A percentile compares a stretch with the other conserved stretches of the same genome.
These are phyloP conservation scores for Drosophila persimilis DNA, from an alignment of 1,140 invertebrate genomes.

Conservation along the genomic window DNA sequence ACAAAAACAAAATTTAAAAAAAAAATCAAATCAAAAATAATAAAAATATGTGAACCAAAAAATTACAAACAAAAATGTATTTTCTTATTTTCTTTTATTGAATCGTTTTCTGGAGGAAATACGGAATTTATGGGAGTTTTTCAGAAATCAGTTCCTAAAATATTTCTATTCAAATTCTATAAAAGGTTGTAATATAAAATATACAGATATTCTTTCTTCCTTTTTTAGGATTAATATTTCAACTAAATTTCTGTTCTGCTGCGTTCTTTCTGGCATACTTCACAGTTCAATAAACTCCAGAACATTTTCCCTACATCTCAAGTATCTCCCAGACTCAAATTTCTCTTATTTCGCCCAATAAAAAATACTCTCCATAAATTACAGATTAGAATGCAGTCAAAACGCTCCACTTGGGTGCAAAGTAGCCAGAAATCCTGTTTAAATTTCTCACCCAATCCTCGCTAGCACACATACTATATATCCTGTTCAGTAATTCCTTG, in stretches of 20 bases:
- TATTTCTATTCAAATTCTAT: no score
- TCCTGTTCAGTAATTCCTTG: slow-evolving; percentile 47
- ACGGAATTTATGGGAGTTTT: no score
- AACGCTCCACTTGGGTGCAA: slow-evolving; percentile 24
- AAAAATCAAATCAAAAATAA: slow-evolving; percentile 60
- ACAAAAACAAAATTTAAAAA: slow-evolving; percentile 24
- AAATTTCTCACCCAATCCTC: slow-evolving; percentile 24
- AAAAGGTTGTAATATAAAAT: neutral
- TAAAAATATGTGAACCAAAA: slow-evolving; percentile 74
- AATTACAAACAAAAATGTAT: neutral
- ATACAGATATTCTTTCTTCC: no score
- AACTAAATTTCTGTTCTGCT: neutral
- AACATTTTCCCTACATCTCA: slow-evolving; percentile 22
- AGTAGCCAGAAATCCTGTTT: slow-evolving; percentile 59
- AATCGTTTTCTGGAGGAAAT: no score
- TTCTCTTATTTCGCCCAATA: slow-evolving; percentile 19
- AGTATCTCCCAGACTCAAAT: slow-evolving; percentile 14
- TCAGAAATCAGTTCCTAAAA: no score
- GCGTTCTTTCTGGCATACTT: no score
- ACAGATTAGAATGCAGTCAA: slow-evolving; percentile 8
- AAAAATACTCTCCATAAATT: slow-evolving; percentile 43
- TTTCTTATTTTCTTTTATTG: neutral
- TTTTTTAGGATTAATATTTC: neutral
- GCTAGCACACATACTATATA: slow-evolving; percentile 15
- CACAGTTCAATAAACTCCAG: no score